phyloP scores from a whole-genome alignment of 2,888 invertebrate genomes.

The Agrilus biguttatus region DNA sequence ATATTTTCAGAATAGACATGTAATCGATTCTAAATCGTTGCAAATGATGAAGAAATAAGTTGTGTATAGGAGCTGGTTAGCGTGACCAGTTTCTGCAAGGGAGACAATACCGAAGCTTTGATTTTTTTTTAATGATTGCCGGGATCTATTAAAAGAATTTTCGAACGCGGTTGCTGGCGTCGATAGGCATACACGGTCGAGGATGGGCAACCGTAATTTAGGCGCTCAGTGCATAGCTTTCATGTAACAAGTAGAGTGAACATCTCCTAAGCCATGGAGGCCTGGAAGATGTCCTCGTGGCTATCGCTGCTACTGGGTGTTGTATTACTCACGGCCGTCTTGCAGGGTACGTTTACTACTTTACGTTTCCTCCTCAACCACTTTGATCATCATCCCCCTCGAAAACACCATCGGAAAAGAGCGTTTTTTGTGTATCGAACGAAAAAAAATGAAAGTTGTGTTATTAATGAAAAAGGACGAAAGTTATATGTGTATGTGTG shows the following conservation, averaged over 20 bases:
- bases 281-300: conserved; percentile 40
- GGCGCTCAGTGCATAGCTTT: conserved; percentile 30
- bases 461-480: conserved; percentile 1
- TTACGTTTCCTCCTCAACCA: not conserved
- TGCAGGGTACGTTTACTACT: conserved; percentile 36
- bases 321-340: conserved; percentile 37
- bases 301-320: conserved; percentile 38
- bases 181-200: too few relatives aligned
- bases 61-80: too few relatives aligned
- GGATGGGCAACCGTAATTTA: conserved; percentile 26
- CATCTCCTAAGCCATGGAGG: conserved; percentile 36
- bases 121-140: too few relatives aligned
- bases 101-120: too few relatives aligned
- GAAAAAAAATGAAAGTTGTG: not conserved
- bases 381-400: not conserved
- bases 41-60: too few relatives aligned
- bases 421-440: too few relatives aligned
- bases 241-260: conserved; percentile 31
- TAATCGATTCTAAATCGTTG: too few relatives aligned
- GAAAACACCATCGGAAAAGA: too few relatives aligned
- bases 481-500: conserved; percentile 7
- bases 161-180: too few relatives aligned
- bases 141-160: too few relatives aligned
- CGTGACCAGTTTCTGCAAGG: too few relatives aligned
- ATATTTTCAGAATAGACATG: too few relatives aligned